Evolutionary conservation across 2,113 vertebrate genomes (phyloP), one percentile per base, ranked within the genome.

Genomic region (Rana temporaria): DNA sequence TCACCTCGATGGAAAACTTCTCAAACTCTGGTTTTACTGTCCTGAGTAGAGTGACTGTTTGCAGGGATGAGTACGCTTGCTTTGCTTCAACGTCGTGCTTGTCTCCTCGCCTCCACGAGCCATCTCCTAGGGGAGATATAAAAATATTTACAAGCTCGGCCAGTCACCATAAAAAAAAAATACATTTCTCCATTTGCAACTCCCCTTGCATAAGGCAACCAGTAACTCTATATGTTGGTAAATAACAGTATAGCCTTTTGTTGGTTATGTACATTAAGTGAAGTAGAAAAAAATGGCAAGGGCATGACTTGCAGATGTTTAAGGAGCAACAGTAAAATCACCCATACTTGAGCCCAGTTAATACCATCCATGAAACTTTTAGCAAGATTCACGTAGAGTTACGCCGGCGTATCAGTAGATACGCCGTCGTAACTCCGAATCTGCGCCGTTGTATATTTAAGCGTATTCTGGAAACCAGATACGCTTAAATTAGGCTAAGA

Each of bases 51-150:
- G 98, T 99, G 84, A 99, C 73, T 0, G 96, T 99, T 85, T 97
- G 97, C 75, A 99, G 95, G 78, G 93, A 95, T 0, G 93, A 93
- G 83, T 95, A 99, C 0, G 98, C 98, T 82, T 95, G 95, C 86
- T 95, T 95, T 0, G 98, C 98, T 74, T 98, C 96, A 38, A 88
- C 88, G 87, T 99, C 98, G 14, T 95, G 88, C 86, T 96, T 94
- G 90, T 99, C 98, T 84, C 96, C 96, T 93, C 97, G 94, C 91
- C 87, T 95, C 98, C 98, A 99, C 0, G 96, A 98, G 17, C 98
- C 98, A 85, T 99, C 95, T 73, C 98, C 98, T 99, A 90, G 55
- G 71, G 64, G 75, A 84, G 84, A 91, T 90, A 87, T 53, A 81
- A 88, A 88, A 87, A 83, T 76, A 90, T 90, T 90, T 89, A 85